phyloP scores from a whole-genome alignment of 1,140 invertebrate genomes.

The Amyelois transitella region DNA sequence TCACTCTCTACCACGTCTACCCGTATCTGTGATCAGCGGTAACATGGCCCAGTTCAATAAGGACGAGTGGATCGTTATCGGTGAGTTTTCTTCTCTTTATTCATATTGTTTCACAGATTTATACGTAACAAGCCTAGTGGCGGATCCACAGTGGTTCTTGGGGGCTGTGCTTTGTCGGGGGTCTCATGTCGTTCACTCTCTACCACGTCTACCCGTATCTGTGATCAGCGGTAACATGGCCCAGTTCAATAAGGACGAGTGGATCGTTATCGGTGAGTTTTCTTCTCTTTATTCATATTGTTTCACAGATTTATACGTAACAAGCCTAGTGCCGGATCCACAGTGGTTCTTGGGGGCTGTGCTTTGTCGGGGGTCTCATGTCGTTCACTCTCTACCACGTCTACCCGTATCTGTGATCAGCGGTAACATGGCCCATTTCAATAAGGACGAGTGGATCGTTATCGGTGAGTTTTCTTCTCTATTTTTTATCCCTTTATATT shows the following conservation, averaged over 20 bases:
- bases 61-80: constrained; percentile 80
- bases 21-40: constrained; percentile 36
- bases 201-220: constrained; percentile 74
- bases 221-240: constrained; percentile 15
- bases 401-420: constrained; percentile 42
- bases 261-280: constrained; percentile 78
- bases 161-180: constrained; percentile 79
- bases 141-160: constrained; percentile 77
- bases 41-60: constrained; percentile 10
- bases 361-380: constrained; percentile 79
- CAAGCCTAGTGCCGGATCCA: constrained; percentile 77
- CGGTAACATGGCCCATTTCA: constrained; percentile 6
- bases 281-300: not conserved
- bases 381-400: constrained; percentile 79
- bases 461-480: constrained; percentile 66
- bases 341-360: constrained; percentile 77
- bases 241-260: constrained; percentile 53
- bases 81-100: constrained; percentile 23
- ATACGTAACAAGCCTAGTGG: constrained; percentile 76
- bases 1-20: constrained; percentile 78
- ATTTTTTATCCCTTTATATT: too few relatives aligned
- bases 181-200: constrained; percentile 78
- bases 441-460: constrained; percentile 76
- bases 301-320: constrained; percentile 74
- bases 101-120: constrained; percentile 73